Percentiles rank a stretch among this genome's conserved stretches.
These are phyloP conservation scores for Chaitophorus viminalis DNA, from an alignment of 2,888 invertebrate genomes.

Conservation along the genomic window DNA sequence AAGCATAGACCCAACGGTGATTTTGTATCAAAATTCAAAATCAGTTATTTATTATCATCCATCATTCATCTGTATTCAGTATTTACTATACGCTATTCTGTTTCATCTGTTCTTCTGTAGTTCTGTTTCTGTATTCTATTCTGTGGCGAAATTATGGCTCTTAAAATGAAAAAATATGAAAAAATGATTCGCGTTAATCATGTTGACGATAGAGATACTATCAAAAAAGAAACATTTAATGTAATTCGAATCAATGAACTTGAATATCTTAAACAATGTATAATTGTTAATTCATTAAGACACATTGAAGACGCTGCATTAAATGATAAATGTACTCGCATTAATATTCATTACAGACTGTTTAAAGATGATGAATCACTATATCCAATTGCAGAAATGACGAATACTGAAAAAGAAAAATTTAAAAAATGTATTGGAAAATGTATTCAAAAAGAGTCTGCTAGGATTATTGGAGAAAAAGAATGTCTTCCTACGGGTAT, in stretches of 20 bases:
- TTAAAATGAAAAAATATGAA: constrained; percentile 42
- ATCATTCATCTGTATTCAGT: no score
- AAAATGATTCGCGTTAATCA: constrained; percentile 34
- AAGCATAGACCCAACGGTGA: no score
- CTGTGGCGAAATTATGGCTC: constrained; percentile 1
- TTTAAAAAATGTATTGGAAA: constrained; percentile 15
- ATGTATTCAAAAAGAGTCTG: constrained; percentile 40
- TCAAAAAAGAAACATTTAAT: background rate
- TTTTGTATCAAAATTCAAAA: no score
- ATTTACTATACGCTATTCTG: no score
- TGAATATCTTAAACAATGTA: constrained; percentile 24
- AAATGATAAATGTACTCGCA: constrained; percentile 19
- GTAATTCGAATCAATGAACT: constrained; percentile 15
- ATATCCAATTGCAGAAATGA: background rate
- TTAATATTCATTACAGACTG: constrained; percentile 35
- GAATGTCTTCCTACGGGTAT: constrained; percentile 30
- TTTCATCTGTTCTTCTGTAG: no score
- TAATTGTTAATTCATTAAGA: constrained; percentile 44
- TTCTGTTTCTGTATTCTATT: no score
- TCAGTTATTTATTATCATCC: no score
- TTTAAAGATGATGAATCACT: constrained; percentile 46
- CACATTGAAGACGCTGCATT: constrained; percentile 8
- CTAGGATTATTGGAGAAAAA: constrained; percentile 17
- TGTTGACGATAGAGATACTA: background rate
- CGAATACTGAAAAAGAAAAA: constrained; percentile 26